Conservation (phyloP, 2,113 vertebrate species). For the Sminthopsis crassicaudata region DNA sequence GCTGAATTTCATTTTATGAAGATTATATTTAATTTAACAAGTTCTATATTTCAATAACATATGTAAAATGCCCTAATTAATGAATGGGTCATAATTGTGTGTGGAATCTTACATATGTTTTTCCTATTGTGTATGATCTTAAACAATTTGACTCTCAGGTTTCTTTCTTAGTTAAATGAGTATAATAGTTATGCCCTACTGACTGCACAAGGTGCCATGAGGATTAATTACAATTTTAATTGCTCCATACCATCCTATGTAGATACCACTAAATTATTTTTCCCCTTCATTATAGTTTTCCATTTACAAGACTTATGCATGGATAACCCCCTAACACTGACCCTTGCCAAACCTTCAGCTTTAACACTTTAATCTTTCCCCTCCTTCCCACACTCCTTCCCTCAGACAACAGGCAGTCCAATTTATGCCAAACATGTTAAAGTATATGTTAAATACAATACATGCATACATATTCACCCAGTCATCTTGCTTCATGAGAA, state of each 20-base stretch:
- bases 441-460: too few species aligned
- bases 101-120: not conserved
- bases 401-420: too few species aligned
- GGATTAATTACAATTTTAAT: not conserved
- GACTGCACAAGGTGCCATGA: not conserved
- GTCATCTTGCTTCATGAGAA: too few species aligned
- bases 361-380: too few species aligned
- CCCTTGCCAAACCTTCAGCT: too few species aligned
- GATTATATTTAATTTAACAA: constrained; percentile 44
- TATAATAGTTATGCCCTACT: not conserved
- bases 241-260: not conserved
- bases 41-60: not conserved
- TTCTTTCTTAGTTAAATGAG: not conserved
- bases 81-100: constrained; percentile 24
- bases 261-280: not conserved
- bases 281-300: too few species aligned
- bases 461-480: too few species aligned
- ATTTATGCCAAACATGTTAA: too few species aligned
- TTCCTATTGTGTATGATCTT: not conserved
- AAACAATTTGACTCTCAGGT: not conserved
- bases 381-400: too few species aligned
- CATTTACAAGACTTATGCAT: too few species aligned
- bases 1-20: constrained; percentile 29
- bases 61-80: constrained; percentile 43
- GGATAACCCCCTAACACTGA: too few species aligned